Conservation (phyloP, 2,888 invertebrate species). For the Caenorhabditis sp. region DNA sequence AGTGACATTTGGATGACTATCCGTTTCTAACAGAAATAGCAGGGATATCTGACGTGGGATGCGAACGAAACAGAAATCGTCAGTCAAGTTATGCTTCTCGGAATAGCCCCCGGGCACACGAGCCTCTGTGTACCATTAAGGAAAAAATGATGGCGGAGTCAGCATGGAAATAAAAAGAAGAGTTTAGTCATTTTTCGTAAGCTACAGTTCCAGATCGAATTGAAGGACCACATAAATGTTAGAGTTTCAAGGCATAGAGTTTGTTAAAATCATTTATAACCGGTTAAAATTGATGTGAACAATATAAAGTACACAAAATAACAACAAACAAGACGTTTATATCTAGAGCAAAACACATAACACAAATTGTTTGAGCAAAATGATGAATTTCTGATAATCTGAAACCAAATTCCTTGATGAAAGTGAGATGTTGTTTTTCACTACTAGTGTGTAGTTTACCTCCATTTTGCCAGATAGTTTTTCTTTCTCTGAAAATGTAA, state of each 20-base stretch:
- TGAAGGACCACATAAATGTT: too few relatives aligned
- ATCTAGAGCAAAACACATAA: not conserved
- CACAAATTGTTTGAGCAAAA: not conserved
- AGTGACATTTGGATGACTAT: not conserved
- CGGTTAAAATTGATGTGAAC: too few relatives aligned
- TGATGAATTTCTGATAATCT: not conserved
- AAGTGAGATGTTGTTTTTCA: too few relatives aligned
- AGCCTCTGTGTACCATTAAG: slow-evolving; percentile 40
- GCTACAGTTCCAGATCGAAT: too few relatives aligned
- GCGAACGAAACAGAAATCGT: slow-evolving; percentile 51
- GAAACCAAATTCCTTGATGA: too few relatives aligned
- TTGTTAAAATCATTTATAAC: too few relatives aligned
- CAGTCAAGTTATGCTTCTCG: slow-evolving; percentile 26
- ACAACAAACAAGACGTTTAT: not conserved
- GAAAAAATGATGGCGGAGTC: slow-evolving; percentile 1
- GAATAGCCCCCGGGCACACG: slow-evolving; percentile 43
- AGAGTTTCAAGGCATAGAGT: too few relatives aligned
- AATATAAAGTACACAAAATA: not conserved
- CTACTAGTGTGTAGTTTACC: too few relatives aligned
- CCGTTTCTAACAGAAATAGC: slow-evolving; percentile 11
- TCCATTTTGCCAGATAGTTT: too few relatives aligned
- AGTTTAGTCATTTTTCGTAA: too few relatives aligned
- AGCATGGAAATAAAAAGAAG: not conserved
- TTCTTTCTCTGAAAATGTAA: too few relatives aligned
- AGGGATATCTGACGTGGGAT: slow-evolving; percentile 29